Conservation (phyloP, 2,113 vertebrate genomes). For the Pithys albifrons region DNA sequence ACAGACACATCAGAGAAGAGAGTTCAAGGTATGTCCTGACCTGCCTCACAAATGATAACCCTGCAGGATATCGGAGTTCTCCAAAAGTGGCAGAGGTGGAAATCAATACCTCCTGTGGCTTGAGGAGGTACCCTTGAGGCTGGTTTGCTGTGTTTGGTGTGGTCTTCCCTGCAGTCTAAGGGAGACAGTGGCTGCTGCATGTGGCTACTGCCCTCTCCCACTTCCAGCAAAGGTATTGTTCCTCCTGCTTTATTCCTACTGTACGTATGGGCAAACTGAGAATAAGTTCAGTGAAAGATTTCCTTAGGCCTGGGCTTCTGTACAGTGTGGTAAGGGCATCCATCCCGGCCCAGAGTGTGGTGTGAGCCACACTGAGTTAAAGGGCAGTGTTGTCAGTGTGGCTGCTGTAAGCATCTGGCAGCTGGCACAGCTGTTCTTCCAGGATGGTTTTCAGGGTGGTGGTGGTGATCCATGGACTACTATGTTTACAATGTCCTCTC, state of each 20-base stretch:
- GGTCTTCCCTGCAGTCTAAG: not conserved
- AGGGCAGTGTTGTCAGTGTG: not conserved
- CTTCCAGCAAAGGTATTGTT: accelerated
- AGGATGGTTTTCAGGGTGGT: not conserved
- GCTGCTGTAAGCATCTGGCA: not conserved
- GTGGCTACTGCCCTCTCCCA: not conserved
- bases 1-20: not conserved
- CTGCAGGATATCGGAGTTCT: not conserved
- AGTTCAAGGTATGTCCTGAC: accelerated
- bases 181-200: not conserved
- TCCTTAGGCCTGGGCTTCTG: not conserved
- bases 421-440: not conserved
- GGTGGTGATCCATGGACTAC: not conserved
- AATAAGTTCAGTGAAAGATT: not conserved
- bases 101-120: not conserved
- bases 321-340: too few species aligned
- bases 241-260: not conserved
- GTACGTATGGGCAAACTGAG: not conserved
- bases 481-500: not conserved
- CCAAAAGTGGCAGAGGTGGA: not conserved
- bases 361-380: not conserved
- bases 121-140: not conserved
- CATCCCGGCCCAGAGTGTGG: not conserved
- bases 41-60: not conserved
- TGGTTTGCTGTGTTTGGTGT: not conserved